Evolutionary conservation across 2,113 vertebrate species (phyloP).

Genomic region (Pteronura brasiliensis): DNA sequence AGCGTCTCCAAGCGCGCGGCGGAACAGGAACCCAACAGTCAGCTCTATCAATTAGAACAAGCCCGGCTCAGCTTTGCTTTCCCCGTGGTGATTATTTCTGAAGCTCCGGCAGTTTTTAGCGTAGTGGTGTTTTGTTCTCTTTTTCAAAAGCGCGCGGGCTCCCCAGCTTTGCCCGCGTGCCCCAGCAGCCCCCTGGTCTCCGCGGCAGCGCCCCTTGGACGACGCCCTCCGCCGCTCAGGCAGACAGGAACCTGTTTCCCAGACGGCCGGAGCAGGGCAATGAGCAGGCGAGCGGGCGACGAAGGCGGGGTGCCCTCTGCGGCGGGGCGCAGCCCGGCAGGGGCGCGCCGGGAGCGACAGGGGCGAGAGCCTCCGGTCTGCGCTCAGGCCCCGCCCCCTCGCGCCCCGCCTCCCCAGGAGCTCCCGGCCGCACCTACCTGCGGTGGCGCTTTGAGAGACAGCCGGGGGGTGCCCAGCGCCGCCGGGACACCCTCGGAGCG

Average conservation of each 20-base stretch:
- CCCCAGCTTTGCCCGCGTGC: background rate
- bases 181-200: background rate
- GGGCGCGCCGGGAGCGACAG: slow-evolving; percentile 25
- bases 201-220: background rate
- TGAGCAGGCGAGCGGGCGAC: background rate
- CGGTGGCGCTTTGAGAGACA: slow-evolving; percentile 79
- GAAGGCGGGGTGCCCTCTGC: background rate
- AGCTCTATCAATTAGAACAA: background rate
- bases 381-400: background rate
- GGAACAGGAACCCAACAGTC: background rate
- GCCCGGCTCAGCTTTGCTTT: background rate
- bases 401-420: background rate
- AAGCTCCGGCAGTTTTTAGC: background rate
- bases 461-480: slow-evolving; percentile 72
- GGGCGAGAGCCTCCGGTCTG: background rate
- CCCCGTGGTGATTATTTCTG: background rate
- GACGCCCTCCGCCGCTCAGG: background rate
- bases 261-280: slow-evolving; percentile 23
- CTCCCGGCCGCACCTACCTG: slow-evolving; percentile 80
- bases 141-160: background rate
- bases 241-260: background rate
- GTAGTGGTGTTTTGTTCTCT: background rate
- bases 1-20: background rate
- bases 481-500: slow-evolving; percentile 72
- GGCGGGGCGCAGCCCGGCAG: background rate